Percentiles rank a stretch among this genome's conserved stretches.
phyloP scores from a whole-genome alignment of 2,888 invertebrate species.

The Pseudoips prasinana region DNA sequence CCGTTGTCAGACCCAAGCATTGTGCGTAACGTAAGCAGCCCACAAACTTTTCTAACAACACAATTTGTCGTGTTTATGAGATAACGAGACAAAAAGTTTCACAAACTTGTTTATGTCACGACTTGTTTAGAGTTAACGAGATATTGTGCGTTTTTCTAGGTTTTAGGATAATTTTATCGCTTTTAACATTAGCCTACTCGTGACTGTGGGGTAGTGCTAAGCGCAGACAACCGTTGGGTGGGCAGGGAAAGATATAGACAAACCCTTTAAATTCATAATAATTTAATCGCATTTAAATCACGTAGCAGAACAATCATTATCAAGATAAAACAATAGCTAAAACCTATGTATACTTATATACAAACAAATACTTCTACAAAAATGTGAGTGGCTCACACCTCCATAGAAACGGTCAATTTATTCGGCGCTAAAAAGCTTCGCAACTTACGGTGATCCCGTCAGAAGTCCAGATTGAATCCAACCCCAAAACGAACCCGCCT shows the following conservation, averaged over 20 bases:
- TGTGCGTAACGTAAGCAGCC: neutral
- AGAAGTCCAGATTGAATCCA: slow-evolving; percentile 71
- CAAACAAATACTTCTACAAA: slow-evolving; percentile 73
- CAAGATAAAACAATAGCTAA: slow-evolving; percentile 70
- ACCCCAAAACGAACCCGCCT: slow-evolving; percentile 64
- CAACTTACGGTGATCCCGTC: slow-evolving; percentile 26
- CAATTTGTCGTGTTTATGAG: slow-evolving; percentile 25
- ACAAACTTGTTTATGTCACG: slow-evolving; percentile 22
- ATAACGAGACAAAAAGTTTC: slow-evolving; percentile 18
- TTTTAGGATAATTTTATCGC: slow-evolving; percentile 16
- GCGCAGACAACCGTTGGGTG: too few relatives aligned
- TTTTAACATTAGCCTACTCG: too few relatives aligned
- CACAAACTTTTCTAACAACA: slow-evolving; percentile 19
- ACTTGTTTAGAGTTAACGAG: slow-evolving; percentile 14
- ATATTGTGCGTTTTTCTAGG: slow-evolving; percentile 15
- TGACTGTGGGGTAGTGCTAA: too few relatives aligned
- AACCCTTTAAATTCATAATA: slow-evolving; percentile 14
- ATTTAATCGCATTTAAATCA: slow-evolving; percentile 61
- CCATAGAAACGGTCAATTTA: slow-evolving; percentile 31
- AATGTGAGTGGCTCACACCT: slow-evolving; percentile 28
- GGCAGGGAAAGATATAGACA: too few relatives aligned
- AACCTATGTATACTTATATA: slow-evolving; percentile 81
- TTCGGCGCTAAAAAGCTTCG: slow-evolving; percentile 10
- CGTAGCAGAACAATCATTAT: slow-evolving; percentile 41
- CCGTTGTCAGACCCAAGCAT: too few relatives aligned